Evolutionary conservation across 2,888 invertebrate genomes (phyloP), one percentile per base, ranked within the genome.

Genomic region (Trissolcus japonicus): DNA sequence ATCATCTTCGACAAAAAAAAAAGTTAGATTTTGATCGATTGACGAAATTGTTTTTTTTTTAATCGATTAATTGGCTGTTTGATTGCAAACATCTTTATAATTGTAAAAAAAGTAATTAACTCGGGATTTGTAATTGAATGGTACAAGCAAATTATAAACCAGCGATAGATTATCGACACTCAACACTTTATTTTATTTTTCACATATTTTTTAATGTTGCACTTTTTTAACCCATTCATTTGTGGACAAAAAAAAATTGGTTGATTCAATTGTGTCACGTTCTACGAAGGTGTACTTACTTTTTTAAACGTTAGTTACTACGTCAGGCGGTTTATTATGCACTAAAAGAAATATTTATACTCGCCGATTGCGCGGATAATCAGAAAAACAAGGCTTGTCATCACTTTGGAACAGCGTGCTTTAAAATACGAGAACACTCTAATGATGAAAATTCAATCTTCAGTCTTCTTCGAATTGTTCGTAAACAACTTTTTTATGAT

Each of bases 181-280:
- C 35, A 29, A 35, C 14, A 14, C 21, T 14, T 48, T n/a, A 9
- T 55, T 65, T 65, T 55, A 46, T 41, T 25, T 55, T 29, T 6
- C 35, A 59, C 50, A 59, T 19, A 19, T 19, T 19, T 19, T 19
- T 19, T 19, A 19, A 25, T 41, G 29, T 41, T 29, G 17, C 53
- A 59, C 51, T 62, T 56, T 69, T 69, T 69, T 56, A 69, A 56
- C 51, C 51, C 55, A 57, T 62, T 54, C 55, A 62, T 54, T 69
- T 61, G 57, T 53, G 50, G 16, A 50, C 48, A 19, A 55, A 51
- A 65, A 72, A 72, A 72, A 62, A 6, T 25, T 65, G 63, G 48
- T 72, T 72, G 65, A 72, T 72, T 72, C 53, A 63, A 72, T 72
- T 72, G 65, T 72, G 54, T 72, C 59, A 59, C 65, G 50, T 65